phyloP scores from a whole-genome alignment of 2,888 invertebrate genomes.

The Anticlea derivata region DNA sequence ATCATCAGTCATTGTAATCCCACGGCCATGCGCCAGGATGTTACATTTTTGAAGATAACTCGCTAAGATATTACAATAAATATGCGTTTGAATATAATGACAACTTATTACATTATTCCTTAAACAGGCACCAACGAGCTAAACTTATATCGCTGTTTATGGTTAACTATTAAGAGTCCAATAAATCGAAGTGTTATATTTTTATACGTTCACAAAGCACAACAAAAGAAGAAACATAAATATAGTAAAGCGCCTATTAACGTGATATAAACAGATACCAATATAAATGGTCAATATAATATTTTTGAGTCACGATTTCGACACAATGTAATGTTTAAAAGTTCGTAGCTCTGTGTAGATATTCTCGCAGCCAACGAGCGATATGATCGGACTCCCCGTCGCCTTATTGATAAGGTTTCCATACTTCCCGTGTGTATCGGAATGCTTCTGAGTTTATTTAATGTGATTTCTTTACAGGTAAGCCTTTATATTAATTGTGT shows the following conservation, averaged over 20 bases:
- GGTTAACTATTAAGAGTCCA: constrained; percentile 23
- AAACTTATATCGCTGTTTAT: constrained; percentile 23
- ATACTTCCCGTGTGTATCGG: constrained; percentile 78
- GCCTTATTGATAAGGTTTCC: constrained; percentile 81
- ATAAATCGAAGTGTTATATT: constrained; percentile 34
- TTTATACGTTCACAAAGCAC: constrained; percentile 23
- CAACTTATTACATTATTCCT: constrained; percentile 10
- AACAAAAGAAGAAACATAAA: constrained; percentile 38
- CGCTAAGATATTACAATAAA: constrained; percentile 2
- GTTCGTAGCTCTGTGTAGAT: constrained; percentile 68
- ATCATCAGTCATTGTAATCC: background rate
- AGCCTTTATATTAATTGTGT: constrained; percentile 45
- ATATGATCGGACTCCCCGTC: constrained; percentile 79
- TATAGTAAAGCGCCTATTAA: constrained; percentile 41
- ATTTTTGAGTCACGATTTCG: constrained; percentile 62
- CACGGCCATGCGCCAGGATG: constrained; percentile 6
- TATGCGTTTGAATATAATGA: constrained; percentile 7
- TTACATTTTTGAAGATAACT: constrained; percentile 8
- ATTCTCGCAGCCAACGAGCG: constrained; percentile 63
- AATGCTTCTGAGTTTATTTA: constrained; percentile 79
- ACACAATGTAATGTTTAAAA: constrained; percentile 61
- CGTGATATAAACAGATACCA: constrained; percentile 45
- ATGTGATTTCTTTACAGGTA: constrained; percentile 64
- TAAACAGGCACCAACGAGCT: constrained; percentile 11
- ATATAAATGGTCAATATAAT: constrained; percentile 49